phyloP scores from a whole-genome alignment of 2,888 invertebrate species.

The Megalurothrips usitatus region DNA sequence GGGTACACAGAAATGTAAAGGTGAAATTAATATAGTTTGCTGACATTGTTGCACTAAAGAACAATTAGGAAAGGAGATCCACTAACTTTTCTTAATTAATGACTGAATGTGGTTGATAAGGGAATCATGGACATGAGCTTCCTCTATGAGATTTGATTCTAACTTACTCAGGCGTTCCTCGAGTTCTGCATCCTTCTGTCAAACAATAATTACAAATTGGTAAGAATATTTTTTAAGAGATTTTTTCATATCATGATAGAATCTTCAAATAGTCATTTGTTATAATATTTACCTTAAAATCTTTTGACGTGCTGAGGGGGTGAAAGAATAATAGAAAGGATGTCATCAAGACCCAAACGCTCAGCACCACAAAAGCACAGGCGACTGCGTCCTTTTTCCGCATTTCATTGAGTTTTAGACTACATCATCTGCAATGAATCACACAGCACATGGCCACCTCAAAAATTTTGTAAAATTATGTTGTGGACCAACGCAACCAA shows the following conservation, averaged over 20 bases:
- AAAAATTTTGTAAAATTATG: neutral
- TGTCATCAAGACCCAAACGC: conserved; percentile 20
- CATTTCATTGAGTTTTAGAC: conserved; percentile 15
- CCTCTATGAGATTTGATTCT: neutral
- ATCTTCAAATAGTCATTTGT: neutral
- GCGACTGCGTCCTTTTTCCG: conserved; percentile 16
- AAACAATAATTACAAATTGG: neutral
- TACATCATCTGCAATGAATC: neutral
- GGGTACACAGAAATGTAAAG: neutral
- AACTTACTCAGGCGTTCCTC: conserved; percentile 5
- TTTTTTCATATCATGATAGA: no score
- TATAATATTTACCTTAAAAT: neutral
- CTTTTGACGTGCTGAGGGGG: neutral
- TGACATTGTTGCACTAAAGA: neutral
- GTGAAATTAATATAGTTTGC: neutral
- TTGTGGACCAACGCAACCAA: neutral
- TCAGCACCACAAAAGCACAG: conserved; percentile 22
- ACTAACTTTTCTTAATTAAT: conserved; percentile 4
- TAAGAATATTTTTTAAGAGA: no score
- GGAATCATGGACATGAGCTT: conserved; percentile 15
- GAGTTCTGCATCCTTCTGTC: neutral
- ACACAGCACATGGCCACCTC: neutral
- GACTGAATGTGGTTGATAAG: neutral
- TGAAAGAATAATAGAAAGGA: neutral
- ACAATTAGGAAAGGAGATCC: neutral